Base-by-base conservation (phyloP, 2,797 vertebrate genomes). In the Carcharodon carcharias region DNA sequence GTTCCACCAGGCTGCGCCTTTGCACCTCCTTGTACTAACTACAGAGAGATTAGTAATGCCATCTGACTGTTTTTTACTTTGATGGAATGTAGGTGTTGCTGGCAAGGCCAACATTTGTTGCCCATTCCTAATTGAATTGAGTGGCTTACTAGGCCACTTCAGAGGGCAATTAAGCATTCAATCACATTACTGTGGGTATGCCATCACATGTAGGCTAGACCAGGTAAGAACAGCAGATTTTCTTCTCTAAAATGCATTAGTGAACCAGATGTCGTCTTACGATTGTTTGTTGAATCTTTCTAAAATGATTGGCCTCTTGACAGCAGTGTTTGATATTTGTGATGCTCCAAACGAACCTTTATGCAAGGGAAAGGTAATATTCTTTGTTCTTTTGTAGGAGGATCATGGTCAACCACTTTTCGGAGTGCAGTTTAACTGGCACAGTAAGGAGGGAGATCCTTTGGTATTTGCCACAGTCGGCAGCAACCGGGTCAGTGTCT, bases 391-490 rank as follows among this genome's bases (percentile, higher is more conserved):
- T 95, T 95, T 97, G 3, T 97, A 99, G 99, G 99, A 99, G 98
- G 99, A 99, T 97, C 99, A 99, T 92, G 98, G 98, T 18, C 99
- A 99, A 97, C 99, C 99, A 14, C 97, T 99, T 96, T 99, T 99
- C 97, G 99, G 99, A 93, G 99, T 99, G 92, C 99, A 99, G 97
- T 99, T 99, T 97, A 99, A 99, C 97, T 99, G 99, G 99, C 98
- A 99, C 97, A 99, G 99, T 97, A 99, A 99, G 97, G 99, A 99
- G 97, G 99, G 99, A 21, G 99, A 99, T 97, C 99, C 99, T 0
- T 97, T 99, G 93, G 99, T 99, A 97, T 99, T 99, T 96, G 99
- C 99, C 95, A 99, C 99, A 16, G 99, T 99, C 0, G 99, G 99
- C 96, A 99, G 99, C 97, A 99, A 99, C 98, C 98, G 99, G 97